Evolutionary conservation across 2,113 vertebrate genomes (phyloP), one percentile per base, ranked within the genome.

Genomic region (Haemorhous mexicanus): DNA sequence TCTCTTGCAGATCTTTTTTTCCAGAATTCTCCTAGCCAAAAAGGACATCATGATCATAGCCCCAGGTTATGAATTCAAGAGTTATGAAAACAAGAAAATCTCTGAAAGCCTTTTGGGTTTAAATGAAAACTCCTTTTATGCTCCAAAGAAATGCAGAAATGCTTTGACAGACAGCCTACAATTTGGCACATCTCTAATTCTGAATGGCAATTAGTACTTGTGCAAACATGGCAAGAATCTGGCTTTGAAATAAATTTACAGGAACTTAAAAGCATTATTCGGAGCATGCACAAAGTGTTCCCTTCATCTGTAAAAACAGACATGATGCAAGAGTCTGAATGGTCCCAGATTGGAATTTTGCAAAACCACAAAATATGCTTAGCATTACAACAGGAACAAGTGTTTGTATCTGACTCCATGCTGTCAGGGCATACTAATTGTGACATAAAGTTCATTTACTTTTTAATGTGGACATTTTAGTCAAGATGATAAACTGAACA

Each of bases 251-350:
- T 74, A 81, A 83, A 90, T 70, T 67, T 61, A 90, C 49, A 72
- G 79, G 87, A 94, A 75, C 37, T 81, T 83, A 61, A 92, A 82
- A 92, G 79, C 83, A 92, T 81, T 78, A 44, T 63, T 67, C 0
- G 2, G 35, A 84, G 39, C 44, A 44, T 16, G 68, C 43, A 95
- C 79, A 90, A 84, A 90, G 75, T 93, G 75, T 86, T 95, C 88
- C 68, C 92, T 93, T 94, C 88, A 92, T 88, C 83, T 94, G 73
- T 59, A 75, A 90, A 92, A 94, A 86, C 85, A 94, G 86, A 50
- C 74, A 93, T 96, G 94, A 95, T 84, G 94, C 93, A 96, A 96
- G 20, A 74, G 79, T 49, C 79, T 87, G 61, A 84, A 88, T 53
- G 75, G 56, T 46, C 88, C 61, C 90, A 96, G 76, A 90, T 1